Evolutionary conservation across 23 tunicate genomes (phyloP).

Genomic region (Ciona savignyi): DNA sequence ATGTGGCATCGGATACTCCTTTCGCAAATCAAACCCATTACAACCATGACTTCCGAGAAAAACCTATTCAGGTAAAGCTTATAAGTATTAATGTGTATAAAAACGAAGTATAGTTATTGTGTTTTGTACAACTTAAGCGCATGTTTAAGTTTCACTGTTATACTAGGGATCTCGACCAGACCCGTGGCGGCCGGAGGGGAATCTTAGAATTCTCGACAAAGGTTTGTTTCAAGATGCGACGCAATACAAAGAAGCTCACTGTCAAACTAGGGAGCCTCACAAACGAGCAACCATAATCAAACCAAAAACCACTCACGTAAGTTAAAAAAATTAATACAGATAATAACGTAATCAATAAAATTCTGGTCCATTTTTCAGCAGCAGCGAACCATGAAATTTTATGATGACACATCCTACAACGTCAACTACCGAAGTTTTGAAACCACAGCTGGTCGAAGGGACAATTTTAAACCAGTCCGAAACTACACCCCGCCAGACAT

Average conservation of each 20-base stretch:
- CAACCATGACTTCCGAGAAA: slow-evolving; percentile 26
- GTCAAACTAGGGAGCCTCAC: slow-evolving; percentile 3
- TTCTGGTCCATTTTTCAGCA: slow-evolving; percentile 1
- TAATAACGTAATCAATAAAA: not conserved
- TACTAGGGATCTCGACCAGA: slow-evolving; percentile 13
- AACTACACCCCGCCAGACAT: slow-evolving; percentile 34
- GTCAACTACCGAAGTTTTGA: slow-evolving; percentile 15
- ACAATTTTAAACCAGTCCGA: slow-evolving; percentile 23
- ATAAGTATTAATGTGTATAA: not conserved
- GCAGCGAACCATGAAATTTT: slow-evolving; percentile 13
- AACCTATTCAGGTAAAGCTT: slow-evolving; percentile 8
- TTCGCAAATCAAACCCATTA: slow-evolving; percentile 22
- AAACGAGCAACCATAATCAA: slow-evolving; percentile 12
- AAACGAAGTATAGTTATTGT: too few relatives aligned
- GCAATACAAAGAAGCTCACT: slow-evolving; percentile 14
- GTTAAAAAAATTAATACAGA: not conserved
- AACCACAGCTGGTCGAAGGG: not conserved
- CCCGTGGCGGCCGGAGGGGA: slow-evolving; percentile 17
- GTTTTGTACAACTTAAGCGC: too few relatives aligned
- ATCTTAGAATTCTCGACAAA: slow-evolving; percentile 4
- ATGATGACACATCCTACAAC: slow-evolving; percentile 36
- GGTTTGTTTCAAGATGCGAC: slow-evolving; percentile 24
- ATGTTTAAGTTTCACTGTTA: too few relatives aligned
- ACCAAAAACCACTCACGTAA: slow-evolving; percentile 3
- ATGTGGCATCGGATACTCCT: slow-evolving; percentile 23